These are phyloP conservation scores for Ochropacha duplaris DNA, from an alignment of 2,888 invertebrate species.

Conservation along the genomic window DNA sequence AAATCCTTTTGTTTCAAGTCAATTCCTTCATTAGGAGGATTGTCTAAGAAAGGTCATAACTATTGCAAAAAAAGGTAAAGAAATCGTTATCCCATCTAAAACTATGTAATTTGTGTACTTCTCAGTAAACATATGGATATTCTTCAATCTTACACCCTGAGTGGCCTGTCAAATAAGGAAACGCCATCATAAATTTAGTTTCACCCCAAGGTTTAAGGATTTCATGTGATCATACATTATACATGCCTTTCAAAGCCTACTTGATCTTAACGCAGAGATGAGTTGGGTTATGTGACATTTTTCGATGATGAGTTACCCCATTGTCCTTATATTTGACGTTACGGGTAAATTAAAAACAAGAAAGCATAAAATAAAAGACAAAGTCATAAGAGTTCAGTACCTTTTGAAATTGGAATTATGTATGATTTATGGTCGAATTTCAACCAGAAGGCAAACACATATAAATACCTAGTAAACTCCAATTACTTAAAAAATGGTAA, in stretches of 20 bases:
- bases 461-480: no score
- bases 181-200: conserved; percentile 12
- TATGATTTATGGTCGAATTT: no score
- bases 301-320: conserved; percentile 41
- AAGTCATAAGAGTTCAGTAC: no score
- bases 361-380: no score
- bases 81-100: no score
- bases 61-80: neutral
- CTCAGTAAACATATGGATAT: neutral
- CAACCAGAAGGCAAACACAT: no score
- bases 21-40: neutral
- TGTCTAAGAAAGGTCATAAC: neutral
- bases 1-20: no score
- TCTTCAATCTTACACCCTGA: neutral
- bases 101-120: neutral
- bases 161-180: neutral
- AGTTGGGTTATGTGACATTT: conserved; percentile 47
- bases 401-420: no score
- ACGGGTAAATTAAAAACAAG: no score
- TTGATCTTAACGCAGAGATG: conserved; percentile 45
- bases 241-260: conserved; percentile 42
- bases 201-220: conserved; percentile 25
- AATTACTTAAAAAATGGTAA: neutral
- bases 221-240: conserved; percentile 48
- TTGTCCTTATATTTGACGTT: conserved; percentile 11